A percentile compares a stretch with the other conserved stretches of the same genome.
These are phyloP conservation scores for Phocides pigmalion DNA, from an alignment of 1,140 invertebrate genomes.

Conservation along the genomic window DNA sequence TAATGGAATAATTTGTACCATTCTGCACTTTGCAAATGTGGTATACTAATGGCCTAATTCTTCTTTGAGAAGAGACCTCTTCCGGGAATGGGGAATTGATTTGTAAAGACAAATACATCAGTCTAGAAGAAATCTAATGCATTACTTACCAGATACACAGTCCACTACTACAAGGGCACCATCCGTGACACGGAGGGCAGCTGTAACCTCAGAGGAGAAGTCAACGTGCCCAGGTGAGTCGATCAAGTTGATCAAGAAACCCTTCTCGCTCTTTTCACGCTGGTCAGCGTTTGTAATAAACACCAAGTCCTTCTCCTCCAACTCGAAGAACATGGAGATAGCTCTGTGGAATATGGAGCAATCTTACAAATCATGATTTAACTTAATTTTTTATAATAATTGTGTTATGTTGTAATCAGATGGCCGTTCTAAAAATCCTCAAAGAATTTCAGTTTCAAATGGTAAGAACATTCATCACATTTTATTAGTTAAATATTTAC, in stretches of 20 bases:
- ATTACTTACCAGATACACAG: constrained; percentile 96
- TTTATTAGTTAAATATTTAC: too few relatives aligned
- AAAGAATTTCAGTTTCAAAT: constrained; percentile 65
- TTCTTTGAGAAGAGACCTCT: too few relatives aligned
- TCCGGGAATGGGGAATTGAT: too few relatives aligned
- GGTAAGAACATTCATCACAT: constrained; percentile 81
- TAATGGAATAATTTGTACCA: too few relatives aligned
- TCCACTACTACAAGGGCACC: constrained; percentile 99
- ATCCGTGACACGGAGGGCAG: constrained; percentile 99
- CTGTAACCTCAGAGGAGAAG: constrained; percentile 99
- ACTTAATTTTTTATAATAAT: neutral
- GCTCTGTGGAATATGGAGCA: constrained; percentile 86
- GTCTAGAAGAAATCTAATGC: neutral
- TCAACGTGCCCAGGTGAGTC: constrained; percentile 99
- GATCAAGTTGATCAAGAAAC: constrained; percentile 99
- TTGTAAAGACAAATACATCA: too few relatives aligned
- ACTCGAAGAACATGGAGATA: constrained; percentile 99
- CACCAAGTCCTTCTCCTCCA: constrained; percentile 95
- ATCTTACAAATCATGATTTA: neutral
- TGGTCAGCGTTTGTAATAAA: constrained; percentile 96
- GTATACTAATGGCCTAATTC: too few relatives aligned
- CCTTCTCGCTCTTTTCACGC: constrained; percentile 94
- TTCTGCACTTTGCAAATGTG: too few relatives aligned
- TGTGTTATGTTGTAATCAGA: constrained; percentile 53
- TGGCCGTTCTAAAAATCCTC: constrained; percentile 82